phyloP scores from a whole-genome alignment of 2,888 invertebrate genomes.

The Hedychridium roseum region DNA sequence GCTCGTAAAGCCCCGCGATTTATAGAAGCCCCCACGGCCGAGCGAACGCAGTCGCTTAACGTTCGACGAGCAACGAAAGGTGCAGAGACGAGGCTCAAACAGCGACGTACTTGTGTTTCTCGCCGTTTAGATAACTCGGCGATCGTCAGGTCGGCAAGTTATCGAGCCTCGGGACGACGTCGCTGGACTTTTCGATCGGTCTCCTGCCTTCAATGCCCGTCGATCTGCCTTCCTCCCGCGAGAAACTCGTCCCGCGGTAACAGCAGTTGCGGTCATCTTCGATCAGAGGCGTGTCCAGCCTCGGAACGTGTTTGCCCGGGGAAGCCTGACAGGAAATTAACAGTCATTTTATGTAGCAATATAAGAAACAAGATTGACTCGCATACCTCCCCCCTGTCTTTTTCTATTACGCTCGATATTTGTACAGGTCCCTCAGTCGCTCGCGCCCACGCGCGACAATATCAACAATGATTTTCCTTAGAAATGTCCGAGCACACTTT shows the following conservation, averaged over 20 bases:
- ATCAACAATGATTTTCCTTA: too few relatives aligned
- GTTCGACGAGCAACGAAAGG: conserved; percentile 8
- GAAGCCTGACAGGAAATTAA: too few relatives aligned
- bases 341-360: too few relatives aligned
- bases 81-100: conserved; percentile 9
- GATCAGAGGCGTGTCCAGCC: neutral
- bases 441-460: too few relatives aligned
- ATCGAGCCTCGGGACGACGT: conserved; percentile 17
- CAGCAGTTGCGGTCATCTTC: neutral
- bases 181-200: conserved; percentile 14
- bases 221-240: conserved; percentile 6
- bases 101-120: conserved; percentile 20
- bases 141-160: conserved; percentile 28
- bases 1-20: conserved; percentile 44
- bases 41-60: conserved; percentile 18
- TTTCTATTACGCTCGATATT: too few relatives aligned
- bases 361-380: too few relatives aligned
- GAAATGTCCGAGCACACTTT: too few relatives aligned
- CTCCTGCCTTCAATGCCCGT: conserved; percentile 13
- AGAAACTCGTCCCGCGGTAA: conserved; percentile 9
- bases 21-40: conserved; percentile 35
- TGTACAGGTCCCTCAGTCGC: too few relatives aligned
- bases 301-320: too few relatives aligned
- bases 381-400: too few relatives aligned
- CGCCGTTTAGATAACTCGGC: conserved; percentile 34